Evolutionary conservation across 2,797 vertebrate genomes (phyloP), one percentile per base, ranked within the genome.

Genomic region (Typhlichthys eigenmanni): DNA sequence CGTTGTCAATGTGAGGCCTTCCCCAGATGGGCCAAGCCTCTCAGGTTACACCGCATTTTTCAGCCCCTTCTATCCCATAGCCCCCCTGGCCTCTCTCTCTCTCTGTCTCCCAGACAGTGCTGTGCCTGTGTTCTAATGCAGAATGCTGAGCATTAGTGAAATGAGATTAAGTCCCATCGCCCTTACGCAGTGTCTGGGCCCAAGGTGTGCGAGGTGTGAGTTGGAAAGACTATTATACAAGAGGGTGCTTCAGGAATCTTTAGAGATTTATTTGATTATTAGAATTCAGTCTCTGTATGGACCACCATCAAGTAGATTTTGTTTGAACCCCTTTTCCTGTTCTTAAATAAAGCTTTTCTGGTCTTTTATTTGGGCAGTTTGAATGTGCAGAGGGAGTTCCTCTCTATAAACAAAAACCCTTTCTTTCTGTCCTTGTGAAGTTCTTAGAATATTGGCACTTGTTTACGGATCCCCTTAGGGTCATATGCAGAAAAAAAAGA

Each of bases 11-110:
- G 84, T 75, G 16, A 66, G 83, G 83, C 86, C 87, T 87, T 89
- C 89, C 90, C 89, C 90, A 92, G 92, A 93, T 92, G 91, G 91
- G 81, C 84, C 60, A 16, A 55, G 68, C 62, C 69, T 85, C 88
- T 94, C 93, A 80, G 79, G 89, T 94, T 94, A 91, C 93, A 87
- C 85, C 68, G 74, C 88, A 90, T 91, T 91, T 89, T 90, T 90
- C 82, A 85, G 72, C 78, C 72, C 85, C 79, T 80, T 75, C 78
- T 76, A 81, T 75, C 85, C 78, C 78, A 81, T 78, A 83, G 66
- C 74, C 74, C 82, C 74, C 76, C 67, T 66, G 74, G 69, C 78
- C 82, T 66, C 78, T 80, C 24, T 29, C 24, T 29, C 24, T 29
- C 63, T 61, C 74, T 14, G 72, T n/a, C 57, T 10, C 16, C 12